Evolutionary conservation across 2,113 vertebrate species (phyloP).

Genomic region (Corythoichthys intestinalis): DNA sequence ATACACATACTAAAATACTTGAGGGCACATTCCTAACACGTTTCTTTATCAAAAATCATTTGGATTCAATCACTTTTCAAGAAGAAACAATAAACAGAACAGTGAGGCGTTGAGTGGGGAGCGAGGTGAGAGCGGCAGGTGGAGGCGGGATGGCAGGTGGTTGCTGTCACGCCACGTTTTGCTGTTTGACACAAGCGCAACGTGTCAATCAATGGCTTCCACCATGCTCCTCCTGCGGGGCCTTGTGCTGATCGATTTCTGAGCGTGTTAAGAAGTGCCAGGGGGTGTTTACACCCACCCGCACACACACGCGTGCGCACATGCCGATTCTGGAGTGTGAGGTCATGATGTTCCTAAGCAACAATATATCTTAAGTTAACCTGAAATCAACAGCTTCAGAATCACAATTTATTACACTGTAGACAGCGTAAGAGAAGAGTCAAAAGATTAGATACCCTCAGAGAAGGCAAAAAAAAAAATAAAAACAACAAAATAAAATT

Average conservation of each 20-base stretch:
- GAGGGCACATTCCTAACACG: too few relatives aligned
- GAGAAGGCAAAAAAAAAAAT: too few relatives aligned
- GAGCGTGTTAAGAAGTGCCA: constrained; percentile 59
- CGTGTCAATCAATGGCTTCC: constrained; percentile 73
- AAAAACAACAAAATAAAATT: too few relatives aligned
- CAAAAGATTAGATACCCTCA: too few relatives aligned
- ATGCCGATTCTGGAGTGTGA: not conserved
- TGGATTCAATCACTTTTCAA: too few relatives aligned
- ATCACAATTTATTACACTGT: not conserved
- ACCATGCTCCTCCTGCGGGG: constrained; percentile 63
- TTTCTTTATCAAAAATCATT: too few relatives aligned
- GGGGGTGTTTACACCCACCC: constrained; percentile 53
- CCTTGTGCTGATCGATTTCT: constrained; percentile 68
- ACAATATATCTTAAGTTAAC: not conserved
- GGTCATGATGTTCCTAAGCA: not conserved
- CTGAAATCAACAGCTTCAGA: not conserved
- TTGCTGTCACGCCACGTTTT: constrained; percentile 63
- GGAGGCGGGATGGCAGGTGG: constrained; percentile 60
- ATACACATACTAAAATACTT: too few relatives aligned
- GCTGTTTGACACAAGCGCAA: constrained; percentile 68
- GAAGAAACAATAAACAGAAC: too few relatives aligned
- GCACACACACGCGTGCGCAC: not conserved
- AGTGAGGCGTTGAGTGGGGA: not conserved
- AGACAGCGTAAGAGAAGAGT: not conserved
- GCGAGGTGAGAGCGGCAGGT: constrained; percentile 54